A percentile compares a stretch with the other conserved stretches of the same genome.
These are phyloP conservation scores for Schizothorax lantsangensis DNA, from an alignment of 2,797 vertebrate genomes.

Conservation along the genomic window DNA sequence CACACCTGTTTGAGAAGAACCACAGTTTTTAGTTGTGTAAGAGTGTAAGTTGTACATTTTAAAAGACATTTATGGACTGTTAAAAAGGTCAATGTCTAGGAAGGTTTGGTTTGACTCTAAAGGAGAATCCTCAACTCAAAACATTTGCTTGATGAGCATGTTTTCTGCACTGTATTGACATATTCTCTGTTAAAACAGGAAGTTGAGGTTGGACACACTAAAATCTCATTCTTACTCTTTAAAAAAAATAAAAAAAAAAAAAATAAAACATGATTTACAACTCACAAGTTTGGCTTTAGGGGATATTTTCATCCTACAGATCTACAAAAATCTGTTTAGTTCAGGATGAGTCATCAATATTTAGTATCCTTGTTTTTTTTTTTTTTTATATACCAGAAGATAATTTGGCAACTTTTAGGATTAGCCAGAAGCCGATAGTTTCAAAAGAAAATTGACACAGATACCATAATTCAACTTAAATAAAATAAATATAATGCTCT, in stretches of 20 bases:
- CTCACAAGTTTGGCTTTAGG: background rate
- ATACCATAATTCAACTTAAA: no score
- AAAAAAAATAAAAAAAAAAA: background rate
- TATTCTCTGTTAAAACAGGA: background rate
- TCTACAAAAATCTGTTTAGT: background rate
- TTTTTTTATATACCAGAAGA: background rate
- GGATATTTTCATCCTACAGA: background rate
- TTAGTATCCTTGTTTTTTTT: background rate
- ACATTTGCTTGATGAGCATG: background rate
- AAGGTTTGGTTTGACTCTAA: background rate
- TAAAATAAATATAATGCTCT: background rate
- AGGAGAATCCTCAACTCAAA: background rate
- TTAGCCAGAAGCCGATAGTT: background rate
- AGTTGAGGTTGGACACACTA: background rate
- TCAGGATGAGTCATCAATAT: background rate
- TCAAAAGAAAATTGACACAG: background rate
- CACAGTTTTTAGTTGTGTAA: background rate
- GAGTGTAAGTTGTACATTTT: background rate
- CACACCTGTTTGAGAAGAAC: conserved; percentile 12
- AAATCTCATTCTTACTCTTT: no score
- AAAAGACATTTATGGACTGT: conserved; percentile 1
- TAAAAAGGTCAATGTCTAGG: background rate
- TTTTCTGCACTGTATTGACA: background rate
- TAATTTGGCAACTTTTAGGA: background rate
- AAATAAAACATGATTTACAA: background rate